Base-by-base conservation (phyloP, 2,113 vertebrate species). In the Apodemus sylvaticus region DNA sequence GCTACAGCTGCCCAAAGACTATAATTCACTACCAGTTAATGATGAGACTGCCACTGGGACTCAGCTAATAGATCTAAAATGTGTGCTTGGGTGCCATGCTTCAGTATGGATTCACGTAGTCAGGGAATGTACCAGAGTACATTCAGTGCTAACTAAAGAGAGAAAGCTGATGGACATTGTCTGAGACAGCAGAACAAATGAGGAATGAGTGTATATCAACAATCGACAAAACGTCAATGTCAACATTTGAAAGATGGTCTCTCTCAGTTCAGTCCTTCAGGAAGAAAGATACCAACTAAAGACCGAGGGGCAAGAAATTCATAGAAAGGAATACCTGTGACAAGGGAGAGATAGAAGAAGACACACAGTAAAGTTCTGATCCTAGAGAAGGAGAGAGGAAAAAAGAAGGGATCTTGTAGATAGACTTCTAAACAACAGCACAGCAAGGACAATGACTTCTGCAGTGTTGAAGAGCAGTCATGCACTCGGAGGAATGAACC, bases 11-110 rank as follows among this genome's bases (percentile, higher is more conserved):
- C 82, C 68, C 77, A 89, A 83, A 60, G 66, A 62, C 26, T 74
- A n/a, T 76, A 95, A 92, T 86, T 83, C 53, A 62, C 92, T 86
- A 73, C 89, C 66, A 82, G 93, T 94, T 78, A 86, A 24, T 55
- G 39, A 39, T 51, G 73, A 92, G 93, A 45, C 60, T 82, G 20
- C 77, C 93, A 60, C 82, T 45, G n/a, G 73, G 8, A 79, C 83
- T 79, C 42, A 91, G 34, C 86, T 91, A 74, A 39, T 9, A 29
- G 64, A 82, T 73, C 92, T 51, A 73, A 77, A 82, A 96, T 81
- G 12, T 77, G 29, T 89, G 19, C 34, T 92, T 4, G 12, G 77
- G 77, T n/a, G 45, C 45, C 74, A 60, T 34, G 53, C 85, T 95
- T 85, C 26, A 55, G 71, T n/a, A 36, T 1, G 68, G 66, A 82